Evolutionary conservation across 1,140 invertebrate genomes (phyloP).

Genomic region (Dendrolimus kikuchii): DNA sequence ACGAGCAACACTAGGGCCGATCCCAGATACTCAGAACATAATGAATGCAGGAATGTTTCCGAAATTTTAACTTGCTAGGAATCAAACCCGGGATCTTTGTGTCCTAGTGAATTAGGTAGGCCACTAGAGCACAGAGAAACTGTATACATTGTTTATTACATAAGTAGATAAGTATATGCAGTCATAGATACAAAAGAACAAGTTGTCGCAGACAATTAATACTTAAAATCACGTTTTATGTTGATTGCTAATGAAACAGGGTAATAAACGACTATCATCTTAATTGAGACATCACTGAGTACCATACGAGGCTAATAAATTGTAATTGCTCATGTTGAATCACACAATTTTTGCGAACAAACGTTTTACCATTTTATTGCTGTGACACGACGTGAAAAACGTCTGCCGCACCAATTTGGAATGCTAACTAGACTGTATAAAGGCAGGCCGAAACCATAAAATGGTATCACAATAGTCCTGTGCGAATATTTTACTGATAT

Average conservation of each 20-base stretch:
- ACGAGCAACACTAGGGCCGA: too few relatives aligned
- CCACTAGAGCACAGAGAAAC: too few relatives aligned
- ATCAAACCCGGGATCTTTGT: too few relatives aligned
- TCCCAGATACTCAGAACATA: too few relatives aligned
- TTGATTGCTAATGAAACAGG: constrained; percentile 2
- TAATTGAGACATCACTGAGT: constrained; percentile 23
- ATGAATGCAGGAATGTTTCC: too few relatives aligned
- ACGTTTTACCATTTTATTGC: constrained; percentile 46
- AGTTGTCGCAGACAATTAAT: neutral
- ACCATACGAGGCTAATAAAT: constrained; percentile 38
- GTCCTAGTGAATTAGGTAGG: too few relatives aligned
- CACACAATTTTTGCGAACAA: constrained; percentile 32
- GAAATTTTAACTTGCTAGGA: too few relatives aligned
- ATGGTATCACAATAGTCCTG: constrained; percentile 61
- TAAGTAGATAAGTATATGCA: too few relatives aligned
- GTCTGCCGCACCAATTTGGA: constrained; percentile 57
- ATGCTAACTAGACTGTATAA: constrained; percentile 63
- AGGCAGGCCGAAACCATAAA: constrained; percentile 62
- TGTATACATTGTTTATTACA: too few relatives aligned
- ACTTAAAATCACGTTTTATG: constrained; percentile 2
- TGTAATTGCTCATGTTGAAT: constrained; percentile 42
- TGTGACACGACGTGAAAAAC: constrained; percentile 64
- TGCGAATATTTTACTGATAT: constrained; percentile 59
- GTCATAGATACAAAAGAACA: too few relatives aligned
- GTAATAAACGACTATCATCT: constrained; percentile 2